Evolutionary conservation across 2,888 invertebrate genomes (phyloP).

Genomic region (Drosophila atroscutellata): DNA sequence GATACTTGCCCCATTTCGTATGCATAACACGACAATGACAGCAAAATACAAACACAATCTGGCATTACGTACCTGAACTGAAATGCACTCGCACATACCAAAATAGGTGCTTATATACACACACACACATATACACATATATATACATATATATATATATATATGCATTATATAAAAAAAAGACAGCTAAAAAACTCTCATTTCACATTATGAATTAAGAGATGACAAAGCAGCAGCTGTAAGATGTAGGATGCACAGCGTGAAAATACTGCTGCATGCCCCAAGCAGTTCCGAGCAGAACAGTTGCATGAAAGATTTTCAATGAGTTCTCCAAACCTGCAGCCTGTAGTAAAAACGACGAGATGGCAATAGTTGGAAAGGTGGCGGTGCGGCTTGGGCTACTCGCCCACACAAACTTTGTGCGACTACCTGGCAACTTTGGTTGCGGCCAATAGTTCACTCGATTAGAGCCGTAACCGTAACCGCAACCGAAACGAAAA

Average conservation of each 20-base stretch:
- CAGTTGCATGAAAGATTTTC: neutral
- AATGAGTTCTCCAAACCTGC: too few species aligned
- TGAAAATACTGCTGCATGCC: neutral
- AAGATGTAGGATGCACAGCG: neutral
- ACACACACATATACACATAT: neutral
- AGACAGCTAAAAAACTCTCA: neutral
- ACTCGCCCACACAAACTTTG: neutral
- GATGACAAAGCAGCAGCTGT: neutral
- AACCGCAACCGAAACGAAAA: conserved; percentile 27
- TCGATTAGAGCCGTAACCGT: neutral
- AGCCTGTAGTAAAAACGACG: neutral
- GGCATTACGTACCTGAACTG: conserved; percentile 34
- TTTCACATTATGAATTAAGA: neutral
- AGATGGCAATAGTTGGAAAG: neutral
- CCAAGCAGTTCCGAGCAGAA: neutral
- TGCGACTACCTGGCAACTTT: conserved; percentile 28
- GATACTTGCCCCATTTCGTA: conserved; percentile 61
- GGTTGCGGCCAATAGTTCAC: neutral
- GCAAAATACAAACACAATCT: conserved; percentile 11
- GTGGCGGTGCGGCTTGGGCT: neutral
- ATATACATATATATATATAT: neutral
- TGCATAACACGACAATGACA: conserved; percentile 57
- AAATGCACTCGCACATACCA: conserved; percentile 38
- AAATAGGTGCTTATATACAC: conserved; percentile 4
- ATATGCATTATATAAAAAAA: neutral